Evolutionary conservation across 2,888 invertebrate species (phyloP).

Genomic region (Stegophylla sp.): DNA sequence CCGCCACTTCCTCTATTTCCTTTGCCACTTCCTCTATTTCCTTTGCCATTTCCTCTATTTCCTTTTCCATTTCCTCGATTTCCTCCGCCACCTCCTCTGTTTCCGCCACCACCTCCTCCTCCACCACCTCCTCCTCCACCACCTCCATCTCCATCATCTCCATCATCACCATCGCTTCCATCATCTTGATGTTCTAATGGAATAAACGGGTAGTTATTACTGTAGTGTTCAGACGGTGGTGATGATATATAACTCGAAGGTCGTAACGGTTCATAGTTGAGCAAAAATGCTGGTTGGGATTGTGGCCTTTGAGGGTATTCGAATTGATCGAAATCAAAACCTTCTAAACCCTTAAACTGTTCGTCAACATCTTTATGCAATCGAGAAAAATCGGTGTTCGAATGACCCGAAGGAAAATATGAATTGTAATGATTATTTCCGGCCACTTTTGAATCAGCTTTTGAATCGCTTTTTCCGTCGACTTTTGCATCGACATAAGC

Average conservation of each 20-base stretch:
- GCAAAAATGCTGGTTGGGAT: constrained; percentile 3
- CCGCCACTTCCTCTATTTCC: neutral
- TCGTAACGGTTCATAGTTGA: constrained; percentile 47
- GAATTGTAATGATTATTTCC: constrained; percentile 37
- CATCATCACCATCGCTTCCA: constrained; percentile 23
- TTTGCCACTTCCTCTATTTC: neutral
- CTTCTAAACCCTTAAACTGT: neutral
- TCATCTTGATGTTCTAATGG: constrained; percentile 57
- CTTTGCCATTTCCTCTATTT: neutral
- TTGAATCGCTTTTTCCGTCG: too few species aligned
- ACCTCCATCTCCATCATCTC: neutral
- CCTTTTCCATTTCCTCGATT: neutral
- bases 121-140: neutral
- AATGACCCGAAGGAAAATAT: constrained; percentile 1
- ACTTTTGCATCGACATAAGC: constrained; percentile 27
- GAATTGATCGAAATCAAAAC: constrained; percentile 39
- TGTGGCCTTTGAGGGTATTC: neutral
- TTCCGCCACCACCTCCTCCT: neutral
- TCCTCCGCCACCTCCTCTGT: neutral
- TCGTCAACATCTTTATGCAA: constrained; percentile 15
- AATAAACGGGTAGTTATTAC: neutral
- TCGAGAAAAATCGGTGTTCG: constrained; percentile 1
- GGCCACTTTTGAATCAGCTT: constrained; percentile 23
- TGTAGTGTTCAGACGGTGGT: neutral
- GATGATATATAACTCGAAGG: constrained; percentile 35